These are phyloP conservation scores for Forbesichthys papilliferus DNA, from an alignment of 2,113 vertebrate species.

Conservation along the genomic window DNA sequence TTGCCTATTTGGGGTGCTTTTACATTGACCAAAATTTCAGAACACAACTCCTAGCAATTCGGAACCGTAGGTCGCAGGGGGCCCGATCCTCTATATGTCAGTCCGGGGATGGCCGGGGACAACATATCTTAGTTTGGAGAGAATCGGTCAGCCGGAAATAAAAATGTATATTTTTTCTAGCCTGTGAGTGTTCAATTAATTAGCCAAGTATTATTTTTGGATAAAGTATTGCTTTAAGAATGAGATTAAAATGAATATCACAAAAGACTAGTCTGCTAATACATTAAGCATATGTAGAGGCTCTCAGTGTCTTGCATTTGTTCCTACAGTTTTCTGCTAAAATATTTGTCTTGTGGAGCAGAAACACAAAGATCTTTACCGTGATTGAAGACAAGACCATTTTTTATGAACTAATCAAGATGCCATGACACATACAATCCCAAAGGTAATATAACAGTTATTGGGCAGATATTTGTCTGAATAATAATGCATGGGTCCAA, in stretches of 20 bases:
- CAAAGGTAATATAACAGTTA: not conserved
- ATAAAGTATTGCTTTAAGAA: no score
- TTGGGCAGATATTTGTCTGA: constrained; percentile 7
- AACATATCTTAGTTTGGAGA: no score
- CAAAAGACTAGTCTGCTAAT: not conserved
- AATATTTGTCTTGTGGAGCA: not conserved
- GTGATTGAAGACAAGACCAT: constrained; percentile 13
- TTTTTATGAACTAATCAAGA: constrained; percentile 21
- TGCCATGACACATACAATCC: constrained; percentile 6
- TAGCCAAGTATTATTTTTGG: no score
- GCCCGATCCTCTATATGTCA: no score
- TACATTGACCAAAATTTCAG: no score
- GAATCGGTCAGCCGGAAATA: no score
- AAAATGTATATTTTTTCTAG: no score
- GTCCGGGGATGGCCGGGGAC: no score
- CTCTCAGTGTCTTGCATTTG: not conserved
- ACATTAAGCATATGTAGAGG: not conserved
- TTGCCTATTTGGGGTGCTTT: no score
- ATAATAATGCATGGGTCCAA: constrained; percentile 21
- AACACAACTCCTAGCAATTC: no score
- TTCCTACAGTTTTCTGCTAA: not conserved
- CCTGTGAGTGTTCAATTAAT: no score
- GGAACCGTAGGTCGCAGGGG: no score
- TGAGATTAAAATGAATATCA: not conserved
- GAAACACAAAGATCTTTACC: not conserved